Evolutionary conservation across 2,797 vertebrate genomes (phyloP).

Genomic region (Sebastes matsubarae): DNA sequence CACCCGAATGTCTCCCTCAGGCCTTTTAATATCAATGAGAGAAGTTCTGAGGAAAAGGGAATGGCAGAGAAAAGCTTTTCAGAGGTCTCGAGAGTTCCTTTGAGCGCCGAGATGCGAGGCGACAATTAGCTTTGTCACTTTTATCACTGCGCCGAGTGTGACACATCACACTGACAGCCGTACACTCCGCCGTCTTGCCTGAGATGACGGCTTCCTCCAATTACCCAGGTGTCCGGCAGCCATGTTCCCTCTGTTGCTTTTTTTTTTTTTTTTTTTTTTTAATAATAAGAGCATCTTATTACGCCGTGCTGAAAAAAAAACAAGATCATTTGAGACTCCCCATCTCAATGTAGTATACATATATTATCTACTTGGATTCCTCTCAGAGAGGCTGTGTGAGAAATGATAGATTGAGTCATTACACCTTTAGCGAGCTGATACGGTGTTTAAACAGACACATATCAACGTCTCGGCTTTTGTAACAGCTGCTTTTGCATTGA

Average conservation of each 20-base stretch:
- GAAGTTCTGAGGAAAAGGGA: conserved; percentile 18
- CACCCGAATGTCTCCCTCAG: conserved; percentile 37
- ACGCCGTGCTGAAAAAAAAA: conserved; percentile 1
- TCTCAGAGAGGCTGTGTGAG: conserved; percentile 12
- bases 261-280: conserved; percentile 3
- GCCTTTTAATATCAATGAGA: conserved; percentile 44
- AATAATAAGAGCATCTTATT: conserved; percentile 40
- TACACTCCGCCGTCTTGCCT: background rate
- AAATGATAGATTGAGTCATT: conserved; percentile 22
- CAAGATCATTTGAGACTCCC: conserved; percentile 39
- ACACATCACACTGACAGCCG: conserved; percentile 43
- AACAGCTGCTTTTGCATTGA: background rate
- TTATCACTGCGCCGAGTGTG: conserved; percentile 27
- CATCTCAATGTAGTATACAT: conserved; percentile 38
- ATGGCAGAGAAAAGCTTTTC: conserved; percentile 20
- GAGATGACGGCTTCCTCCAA: conserved; percentile 51
- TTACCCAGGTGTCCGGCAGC: conserved; percentile 55
- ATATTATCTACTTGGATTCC: conserved; percentile 13
- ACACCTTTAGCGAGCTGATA: conserved; percentile 8
- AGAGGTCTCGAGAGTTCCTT: conserved; percentile 32
- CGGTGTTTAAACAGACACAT: conserved; percentile 7
- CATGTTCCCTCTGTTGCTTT: conserved; percentile 42
- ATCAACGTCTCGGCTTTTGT: background rate
- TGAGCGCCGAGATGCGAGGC: conserved; percentile 12
- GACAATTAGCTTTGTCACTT: conserved; percentile 66